These are phyloP conservation scores for Rhamnusium bicolor DNA, from an alignment of 2,888 invertebrate species.

Conservation along the genomic window DNA sequence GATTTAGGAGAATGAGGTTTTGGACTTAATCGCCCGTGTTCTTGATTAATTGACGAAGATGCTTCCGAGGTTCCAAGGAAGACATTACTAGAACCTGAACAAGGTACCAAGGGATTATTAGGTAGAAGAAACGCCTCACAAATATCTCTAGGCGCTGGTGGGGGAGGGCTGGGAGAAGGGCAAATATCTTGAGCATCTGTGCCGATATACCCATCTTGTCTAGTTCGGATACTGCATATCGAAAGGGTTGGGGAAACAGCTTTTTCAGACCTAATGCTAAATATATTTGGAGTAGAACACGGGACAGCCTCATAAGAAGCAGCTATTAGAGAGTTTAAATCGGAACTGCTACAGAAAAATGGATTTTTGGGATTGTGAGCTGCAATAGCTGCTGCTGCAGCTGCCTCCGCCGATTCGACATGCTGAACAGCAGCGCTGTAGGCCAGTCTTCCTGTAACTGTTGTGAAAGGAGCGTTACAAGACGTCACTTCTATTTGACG, in stretches of 20 bases:
- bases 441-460: constrained; percentile 77
- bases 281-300: constrained; percentile 73
- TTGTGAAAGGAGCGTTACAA: constrained; percentile 77
- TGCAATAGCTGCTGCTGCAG: constrained; percentile 56
- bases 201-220: constrained; percentile 74
- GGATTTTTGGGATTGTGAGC: constrained; percentile 67
- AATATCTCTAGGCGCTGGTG: constrained; percentile 85
- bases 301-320: constrained; percentile 72
- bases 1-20: constrained; percentile 81
- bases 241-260: constrained; percentile 78
- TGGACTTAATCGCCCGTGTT: constrained; percentile 76
- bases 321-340: constrained; percentile 71
- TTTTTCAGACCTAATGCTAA: constrained; percentile 72
- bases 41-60: constrained; percentile 66
- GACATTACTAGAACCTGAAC: constrained; percentile 66
- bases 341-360: constrained; percentile 69
- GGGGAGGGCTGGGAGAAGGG: constrained; percentile 82
- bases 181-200: constrained; percentile 22
- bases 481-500: constrained; percentile 74
- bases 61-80: constrained; percentile 69
- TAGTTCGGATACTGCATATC: constrained; percentile 78
- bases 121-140: constrained; percentile 70
- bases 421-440: constrained; percentile 81
- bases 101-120: constrained; percentile 42
- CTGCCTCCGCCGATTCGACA: constrained; percentile 74